A percentile compares a stretch with the other conserved stretches of the same genome.
Evolutionary conservation across 1,140 invertebrate species (phyloP).

Genomic region (Archivesica marissinica): DNA sequence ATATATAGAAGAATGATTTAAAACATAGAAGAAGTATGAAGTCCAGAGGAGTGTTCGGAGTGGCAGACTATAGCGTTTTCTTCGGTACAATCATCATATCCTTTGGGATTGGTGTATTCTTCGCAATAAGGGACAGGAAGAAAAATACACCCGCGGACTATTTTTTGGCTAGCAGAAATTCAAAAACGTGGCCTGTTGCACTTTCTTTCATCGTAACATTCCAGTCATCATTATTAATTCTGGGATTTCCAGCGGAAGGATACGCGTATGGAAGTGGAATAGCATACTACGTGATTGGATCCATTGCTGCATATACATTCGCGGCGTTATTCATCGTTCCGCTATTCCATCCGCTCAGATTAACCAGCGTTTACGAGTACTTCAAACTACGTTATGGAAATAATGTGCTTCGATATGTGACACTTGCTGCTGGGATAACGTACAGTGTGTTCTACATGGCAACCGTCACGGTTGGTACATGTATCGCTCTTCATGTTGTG

Average conservation of each 20-base stretch:
- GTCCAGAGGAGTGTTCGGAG: too few relatives aligned
- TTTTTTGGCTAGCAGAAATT: slow-evolving; percentile 87
- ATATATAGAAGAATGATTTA: too few relatives aligned
- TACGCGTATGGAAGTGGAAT: slow-evolving; percentile 53
- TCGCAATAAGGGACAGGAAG: slow-evolving; percentile 85
- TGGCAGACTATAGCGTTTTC: slow-evolving; percentile 67
- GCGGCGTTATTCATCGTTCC: slow-evolving; percentile 47
- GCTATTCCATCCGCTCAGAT: slow-evolving; percentile 52
- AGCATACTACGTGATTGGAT: slow-evolving; percentile 22
- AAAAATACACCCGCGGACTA: slow-evolving; percentile 89
- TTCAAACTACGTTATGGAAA: slow-evolving; percentile 20
- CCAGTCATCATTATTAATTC: slow-evolving; percentile 63
- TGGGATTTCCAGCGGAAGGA: slow-evolving; percentile 60
- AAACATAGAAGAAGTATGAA: too few relatives aligned
- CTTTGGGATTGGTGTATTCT: slow-evolving; percentile 88
- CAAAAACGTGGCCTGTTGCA: slow-evolving; percentile 46
- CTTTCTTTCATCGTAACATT: slow-evolving; percentile 62
- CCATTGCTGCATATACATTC: slow-evolving; percentile 33
- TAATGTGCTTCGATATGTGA: neutral
- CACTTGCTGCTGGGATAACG: neutral
- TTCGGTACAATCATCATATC: slow-evolving; percentile 58
- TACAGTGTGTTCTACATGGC: slow-evolving; percentile 31
- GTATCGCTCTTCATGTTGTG: slow-evolving; percentile 32
- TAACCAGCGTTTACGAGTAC: slow-evolving; percentile 57
- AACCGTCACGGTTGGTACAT: neutral